Conservation (phyloP, 2,888 invertebrate species). For the Drosophila meridionalis region DNA sequence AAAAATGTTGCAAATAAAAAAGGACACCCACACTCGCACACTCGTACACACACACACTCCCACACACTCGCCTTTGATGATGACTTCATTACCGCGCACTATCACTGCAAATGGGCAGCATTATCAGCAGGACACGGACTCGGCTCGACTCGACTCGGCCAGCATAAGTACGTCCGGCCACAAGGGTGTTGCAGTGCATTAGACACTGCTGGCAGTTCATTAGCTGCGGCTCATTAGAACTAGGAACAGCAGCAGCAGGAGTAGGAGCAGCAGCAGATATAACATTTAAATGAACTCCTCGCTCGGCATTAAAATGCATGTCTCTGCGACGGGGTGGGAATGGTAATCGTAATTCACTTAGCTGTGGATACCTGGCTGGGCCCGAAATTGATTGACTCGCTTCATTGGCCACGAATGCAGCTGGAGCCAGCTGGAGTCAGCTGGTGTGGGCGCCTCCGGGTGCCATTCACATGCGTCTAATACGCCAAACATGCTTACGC, state of each 20-base stretch:
- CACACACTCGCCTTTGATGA: conserved; percentile 57
- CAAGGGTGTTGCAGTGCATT: conserved; percentile 71
- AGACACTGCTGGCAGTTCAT: conserved; percentile 71
- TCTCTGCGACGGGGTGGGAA: neutral
- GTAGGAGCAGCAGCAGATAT: conserved; percentile 27
- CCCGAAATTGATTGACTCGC: conserved; percentile 73
- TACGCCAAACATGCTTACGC: conserved; percentile 78
- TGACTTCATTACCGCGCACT: conserved; percentile 80
- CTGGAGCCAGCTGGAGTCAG: conserved; percentile 8
- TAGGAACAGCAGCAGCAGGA: conserved; percentile 27
- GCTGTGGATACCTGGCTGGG: conserved; percentile 11
- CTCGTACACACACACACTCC: conserved; percentile 19
- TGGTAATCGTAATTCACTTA: conserved; percentile 56
- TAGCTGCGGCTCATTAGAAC: conserved; percentile 72
- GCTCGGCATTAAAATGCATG: conserved; percentile 47
- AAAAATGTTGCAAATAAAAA: conserved; percentile 66
- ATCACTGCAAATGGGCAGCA: conserved; percentile 67
- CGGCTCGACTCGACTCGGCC: neutral
- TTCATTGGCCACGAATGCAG: conserved; percentile 60
- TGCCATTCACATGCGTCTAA: conserved; percentile 62
- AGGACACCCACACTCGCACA: conserved; percentile 23
- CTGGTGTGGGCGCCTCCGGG: neutral
- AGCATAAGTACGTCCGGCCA: conserved; percentile 44
- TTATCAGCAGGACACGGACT: conserved; percentile 46
- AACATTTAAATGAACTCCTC: conserved; percentile 53